phyloP scores from a whole-genome alignment of 1,140 invertebrate genomes.

The Leptopilina boulardi region DNA sequence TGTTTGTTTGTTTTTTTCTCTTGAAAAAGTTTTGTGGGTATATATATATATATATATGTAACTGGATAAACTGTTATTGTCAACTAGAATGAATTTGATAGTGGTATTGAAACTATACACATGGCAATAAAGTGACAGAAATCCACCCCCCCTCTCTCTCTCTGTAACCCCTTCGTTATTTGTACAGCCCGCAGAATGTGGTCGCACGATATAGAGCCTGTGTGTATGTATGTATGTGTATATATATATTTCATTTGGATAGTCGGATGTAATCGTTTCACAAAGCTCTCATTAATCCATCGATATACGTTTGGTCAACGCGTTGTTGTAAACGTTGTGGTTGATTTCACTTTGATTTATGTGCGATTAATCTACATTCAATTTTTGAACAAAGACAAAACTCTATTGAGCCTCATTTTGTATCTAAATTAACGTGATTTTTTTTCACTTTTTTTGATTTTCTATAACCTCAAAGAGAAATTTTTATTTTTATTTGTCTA shows the following conservation, averaged over 20 bases:
- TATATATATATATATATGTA: not conserved
- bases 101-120: slow-evolving; percentile 1
- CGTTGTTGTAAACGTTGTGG: slow-evolving; percentile 7
- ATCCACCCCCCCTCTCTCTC: no score
- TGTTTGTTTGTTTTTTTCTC: not conserved
- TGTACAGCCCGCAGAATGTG: slow-evolving; percentile 4
- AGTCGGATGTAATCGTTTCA: slow-evolving; percentile 16
- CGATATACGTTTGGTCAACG: slow-evolving; percentile 6
- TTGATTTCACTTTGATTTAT: not conserved
- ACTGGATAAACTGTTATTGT: slow-evolving; percentile 4
- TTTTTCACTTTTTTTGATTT: no score
- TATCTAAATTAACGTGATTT: no score
- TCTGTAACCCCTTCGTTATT: not conserved
- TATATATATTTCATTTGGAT: slow-evolving; percentile 1
- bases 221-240: not conserved
- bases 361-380: not conserved
- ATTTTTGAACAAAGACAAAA: not conserved
- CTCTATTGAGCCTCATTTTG: no score
- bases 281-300: slow-evolving; percentile 17
- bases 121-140: not conserved
- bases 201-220: not conserved
- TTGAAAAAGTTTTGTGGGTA: not conserved
- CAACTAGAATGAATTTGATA: slow-evolving; percentile 8
- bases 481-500: no score
- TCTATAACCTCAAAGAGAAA: no score